Base-by-base conservation (phyloP, 2,888 invertebrate species). In the Conistra vaccinii region DNA sequence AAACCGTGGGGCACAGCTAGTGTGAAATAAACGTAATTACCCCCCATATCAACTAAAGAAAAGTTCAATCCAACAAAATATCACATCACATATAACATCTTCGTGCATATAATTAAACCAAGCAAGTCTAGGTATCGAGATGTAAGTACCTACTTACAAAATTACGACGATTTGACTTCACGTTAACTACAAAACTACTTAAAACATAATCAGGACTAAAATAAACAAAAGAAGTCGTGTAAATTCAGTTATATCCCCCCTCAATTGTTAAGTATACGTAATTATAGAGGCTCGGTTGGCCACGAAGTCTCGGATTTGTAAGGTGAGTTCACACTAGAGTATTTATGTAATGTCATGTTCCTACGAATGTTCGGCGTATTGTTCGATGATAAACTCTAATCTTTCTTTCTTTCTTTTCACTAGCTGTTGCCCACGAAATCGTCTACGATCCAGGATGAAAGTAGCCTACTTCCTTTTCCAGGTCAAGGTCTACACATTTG, bases 181-280 rank as follows among this genome's bases (percentile, higher is more conserved):
- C 20, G n/a, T 12, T 32, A 62, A 69, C 69, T 53, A 73, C 45
- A 58, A 58, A 78, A 35, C 53, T 73, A 69, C 69, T 65, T 72
- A 60, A 69, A 81, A 74, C 20, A 48, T 71, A 82, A 81, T 72
- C 55, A 81, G 23, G 10, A 29, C 23, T 10, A 62, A 85, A 76
- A 76, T 67, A 62, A 84, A 84, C 17, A 70, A 67, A 67, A 72
- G 45, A 53, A 70, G 23, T 20, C 29, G 58, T n/a, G 53, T 67
- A 57, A 72, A 68, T 83, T 79, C 69, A 82, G 67, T 73, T 77
- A 62, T 58, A 71, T 73, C 57, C 20, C 69, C 58, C 42, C 63
- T 57, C 72, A 58, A 73, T 74, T 85, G 71, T 73, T 66, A 83
- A 85, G 69, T 72, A 67, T 76, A 61, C 66, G n/a, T 84, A 84